Base-by-base conservation (phyloP, 2,888 invertebrate genomes). In the Tolmerus cingulatus region DNA sequence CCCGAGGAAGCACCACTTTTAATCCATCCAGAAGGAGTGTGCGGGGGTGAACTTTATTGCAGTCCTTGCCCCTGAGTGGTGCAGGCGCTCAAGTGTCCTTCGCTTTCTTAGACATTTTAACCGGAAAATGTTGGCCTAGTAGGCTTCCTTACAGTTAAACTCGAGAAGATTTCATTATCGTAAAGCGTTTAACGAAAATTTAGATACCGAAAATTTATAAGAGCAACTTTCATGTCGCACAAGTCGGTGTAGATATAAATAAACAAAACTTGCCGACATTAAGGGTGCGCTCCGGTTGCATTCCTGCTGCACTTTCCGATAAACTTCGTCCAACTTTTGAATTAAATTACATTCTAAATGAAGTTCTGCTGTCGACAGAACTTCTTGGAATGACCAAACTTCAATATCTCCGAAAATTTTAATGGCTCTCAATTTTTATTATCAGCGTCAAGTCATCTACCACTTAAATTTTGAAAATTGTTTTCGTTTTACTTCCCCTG, bases 281-380 rank as follows among this genome's bases (percentile, higher is more conserved):
- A 27, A 37, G n/a, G 57, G 37, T 27, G 12, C 66, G 14, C 66
- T 23, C 66, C 66, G 66, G 66, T 23, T 66, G 66, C 66, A 66
- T 66, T 66, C 55, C 19, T 7, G 19, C 19, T 66, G 34, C 57
- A 82, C 16, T 27, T 23, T 55, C 82, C 9, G 66, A 66, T 27
- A 66, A 57, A 57, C 57, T 82, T 66, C 34, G n/a, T 34, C 57
- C 34, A 66, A 82, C 82, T 82, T 82, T 19, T 34, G 57, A 82
- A 57, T 57, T 57, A 82, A 57, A 82, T 82, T 82, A 82, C 57
- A 34, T 82, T 82, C 19, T 19, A 66, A 66, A 82, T 66, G 82
- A 57, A 82, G 66, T 37, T 82, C 27, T 82, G 66, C 37, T 82
- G 82, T 82, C 30, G 23, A 37, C 27, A 8, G 19, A 82, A 66